Evolutionary conservation across 1,140 invertebrate genomes (phyloP), one percentile per base, ranked within the genome.

Genomic region (Meloidogyne chitwoodi): DNA sequence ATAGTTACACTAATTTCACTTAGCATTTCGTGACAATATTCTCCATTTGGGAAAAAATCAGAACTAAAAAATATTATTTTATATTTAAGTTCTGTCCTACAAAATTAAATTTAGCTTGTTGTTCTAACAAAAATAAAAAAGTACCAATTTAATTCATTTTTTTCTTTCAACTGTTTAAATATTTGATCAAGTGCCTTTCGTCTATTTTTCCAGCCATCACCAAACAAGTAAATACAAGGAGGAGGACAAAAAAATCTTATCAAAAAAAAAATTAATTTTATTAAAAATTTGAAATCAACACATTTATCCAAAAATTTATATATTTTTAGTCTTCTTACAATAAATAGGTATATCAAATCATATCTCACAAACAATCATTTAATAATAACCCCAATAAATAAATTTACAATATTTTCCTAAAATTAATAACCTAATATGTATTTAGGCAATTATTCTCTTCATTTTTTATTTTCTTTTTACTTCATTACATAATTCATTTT

Each of bases 171-270:
- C 4, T 71, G 48, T 29, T 67, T 48, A 38, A 82, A 81, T 5
- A 74, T 63, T 41, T 61, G 41, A 22, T 82, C 74, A 26, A 81
- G 68, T 19, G 63, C 19, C 48, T 82, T 79, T 24, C 66, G n/a
- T 24, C 56, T 61, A 19, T 70, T 71, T 78, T 94, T 92, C 97
- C 97, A 99, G 2, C 96, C 97, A 83, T 95, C 94, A 4, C 96
- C 96, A 87, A 94, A 94, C 48, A 99, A 89, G 89, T 99, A 99
- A 82, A 99, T 97, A 88, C 96, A 99, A 0, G 97, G 97, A 0
- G 97, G 97, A 0, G 97, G 97, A 87, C 96, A 99, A 89, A 99
- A 99, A 89, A 99, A 99, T 76, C 90, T 90, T 79, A 6, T 38
- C 4, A 38, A n/a, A 26, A 73, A 14, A 41, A 41, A 41, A 14